Percentiles rank a stretch among this genome's conserved stretches.
phyloP scores from a whole-genome alignment of 30 jellyfish, hydroid and myxozoan species.

The Calvadosia cruxmelitensis region DNA sequence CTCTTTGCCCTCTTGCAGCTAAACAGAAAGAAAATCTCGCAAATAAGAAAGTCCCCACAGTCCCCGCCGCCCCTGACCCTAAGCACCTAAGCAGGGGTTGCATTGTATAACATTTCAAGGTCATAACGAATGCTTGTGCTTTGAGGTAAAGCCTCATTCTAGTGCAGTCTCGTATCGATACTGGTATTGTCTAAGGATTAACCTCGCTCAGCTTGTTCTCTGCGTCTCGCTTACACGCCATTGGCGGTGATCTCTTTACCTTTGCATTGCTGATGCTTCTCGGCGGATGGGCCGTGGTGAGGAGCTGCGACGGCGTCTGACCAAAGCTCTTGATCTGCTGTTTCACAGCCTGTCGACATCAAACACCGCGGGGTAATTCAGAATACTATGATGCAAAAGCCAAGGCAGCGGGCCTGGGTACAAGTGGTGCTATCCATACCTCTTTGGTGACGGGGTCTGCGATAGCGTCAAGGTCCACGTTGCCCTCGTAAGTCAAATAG shows the following conservation, averaged over 20 bases:
- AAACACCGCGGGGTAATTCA: background rate
- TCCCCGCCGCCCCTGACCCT: too few relatives aligned
- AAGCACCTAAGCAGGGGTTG: too few relatives aligned
- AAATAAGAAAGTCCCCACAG: too few relatives aligned
- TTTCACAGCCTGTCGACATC: constrained; percentile 55
- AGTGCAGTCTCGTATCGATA: too few relatives aligned
- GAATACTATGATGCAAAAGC: background rate
- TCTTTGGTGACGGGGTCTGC: constrained; percentile 78
- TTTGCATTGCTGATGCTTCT: constrained; percentile 24
- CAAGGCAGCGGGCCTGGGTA: background rate
- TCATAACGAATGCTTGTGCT: too few relatives aligned
- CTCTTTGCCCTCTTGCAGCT: constrained; percentile 15
- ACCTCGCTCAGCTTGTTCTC: too few relatives aligned
- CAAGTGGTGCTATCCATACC: constrained; percentile 28
- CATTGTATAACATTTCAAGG: too few relatives aligned
- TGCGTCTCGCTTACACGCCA: too few relatives aligned
- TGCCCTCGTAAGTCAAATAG: constrained; percentile 91
- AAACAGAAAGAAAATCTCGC: background rate
- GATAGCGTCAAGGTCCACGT: constrained; percentile 75
- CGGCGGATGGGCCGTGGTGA: constrained; percentile 84
- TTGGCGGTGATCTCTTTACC: too few relatives aligned
- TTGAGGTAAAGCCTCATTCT: too few relatives aligned
- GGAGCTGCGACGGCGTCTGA: constrained; percentile 94
- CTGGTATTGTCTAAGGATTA: too few relatives aligned
- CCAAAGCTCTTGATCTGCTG: constrained; percentile 96